These are phyloP conservation scores for Epiblema foenella DNA, from an alignment of 2,888 invertebrate species.

Conservation along the genomic window DNA sequence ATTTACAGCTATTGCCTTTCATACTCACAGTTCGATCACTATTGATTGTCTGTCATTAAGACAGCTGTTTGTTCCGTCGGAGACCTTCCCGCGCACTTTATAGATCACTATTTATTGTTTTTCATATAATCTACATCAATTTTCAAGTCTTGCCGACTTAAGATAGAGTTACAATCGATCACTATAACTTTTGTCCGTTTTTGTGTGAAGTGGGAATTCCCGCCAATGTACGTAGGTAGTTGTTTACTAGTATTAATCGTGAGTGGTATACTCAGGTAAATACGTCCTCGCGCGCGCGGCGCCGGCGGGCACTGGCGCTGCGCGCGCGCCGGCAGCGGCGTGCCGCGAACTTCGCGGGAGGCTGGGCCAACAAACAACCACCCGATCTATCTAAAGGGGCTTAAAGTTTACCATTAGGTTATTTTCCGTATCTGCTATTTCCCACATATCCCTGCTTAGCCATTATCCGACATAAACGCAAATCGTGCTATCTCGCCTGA, in stretches of 20 bases:
- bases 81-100: neutral
- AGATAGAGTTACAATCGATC: neutral
- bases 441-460: neutral
- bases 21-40: slow-evolving; percentile 4
- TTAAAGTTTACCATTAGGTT: neutral
- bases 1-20: neutral
- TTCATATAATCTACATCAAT: neutral
- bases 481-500: too few relatives aligned
- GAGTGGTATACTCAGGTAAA: neutral
- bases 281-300: slow-evolving; percentile 21
- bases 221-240: slow-evolving; percentile 9
- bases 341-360: neutral
- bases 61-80: neutral
- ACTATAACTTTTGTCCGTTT: neutral
- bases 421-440: neutral
- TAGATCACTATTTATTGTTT: neutral
- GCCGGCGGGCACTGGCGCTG: slow-evolving; percentile 8
- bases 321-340: neutral
- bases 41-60: slow-evolving; percentile 7
- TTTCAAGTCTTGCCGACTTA: neutral
- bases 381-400: neutral
- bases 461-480: too few relatives aligned
- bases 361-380: slow-evolving; percentile 1
- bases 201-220: neutral
- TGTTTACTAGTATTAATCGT: slow-evolving; percentile 1